Evolutionary conservation across 1,140 invertebrate species (phyloP).

Genomic region (Drosophila aff.): DNA sequence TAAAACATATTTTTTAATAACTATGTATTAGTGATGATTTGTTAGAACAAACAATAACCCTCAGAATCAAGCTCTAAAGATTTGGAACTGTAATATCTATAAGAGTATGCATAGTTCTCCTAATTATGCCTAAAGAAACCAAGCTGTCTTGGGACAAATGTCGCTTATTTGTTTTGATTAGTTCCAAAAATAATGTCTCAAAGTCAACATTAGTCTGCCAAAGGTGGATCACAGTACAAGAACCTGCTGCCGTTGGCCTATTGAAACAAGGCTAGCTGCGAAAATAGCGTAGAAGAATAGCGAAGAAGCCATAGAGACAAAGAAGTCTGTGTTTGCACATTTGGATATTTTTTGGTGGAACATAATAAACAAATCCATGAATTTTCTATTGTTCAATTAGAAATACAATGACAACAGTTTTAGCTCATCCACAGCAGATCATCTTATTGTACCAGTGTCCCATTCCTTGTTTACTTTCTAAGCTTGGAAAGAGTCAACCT

Average conservation of each 20-base stretch:
- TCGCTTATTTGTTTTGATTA: background rate
- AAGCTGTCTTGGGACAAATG: background rate
- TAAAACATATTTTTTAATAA: too few species aligned
- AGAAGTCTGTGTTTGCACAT: slow-evolving; percentile 9
- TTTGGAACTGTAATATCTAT: background rate
- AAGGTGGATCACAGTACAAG: background rate
- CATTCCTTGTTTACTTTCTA: background rate
- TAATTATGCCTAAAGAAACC: background rate
- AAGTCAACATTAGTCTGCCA: background rate
- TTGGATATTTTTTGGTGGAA: background rate
- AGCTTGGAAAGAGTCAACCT: background rate
- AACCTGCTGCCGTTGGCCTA: slow-evolving; percentile 1
- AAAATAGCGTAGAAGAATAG: background rate
- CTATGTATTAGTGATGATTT: background rate
- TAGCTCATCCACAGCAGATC: background rate
- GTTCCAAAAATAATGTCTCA: slow-evolving; percentile 1
- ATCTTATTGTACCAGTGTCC: background rate
- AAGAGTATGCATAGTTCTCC: background rate
- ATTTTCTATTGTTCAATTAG: background rate
- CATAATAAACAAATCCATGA: slow-evolving; percentile 2
- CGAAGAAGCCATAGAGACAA: background rate
- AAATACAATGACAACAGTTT: background rate
- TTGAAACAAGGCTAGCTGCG: slow-evolving; percentile 2
- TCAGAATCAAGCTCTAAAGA: background rate
- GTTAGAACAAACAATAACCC: background rate